Conservation (phyloP, 2,113 vertebrate genomes). For the Aegypius monachus region DNA sequence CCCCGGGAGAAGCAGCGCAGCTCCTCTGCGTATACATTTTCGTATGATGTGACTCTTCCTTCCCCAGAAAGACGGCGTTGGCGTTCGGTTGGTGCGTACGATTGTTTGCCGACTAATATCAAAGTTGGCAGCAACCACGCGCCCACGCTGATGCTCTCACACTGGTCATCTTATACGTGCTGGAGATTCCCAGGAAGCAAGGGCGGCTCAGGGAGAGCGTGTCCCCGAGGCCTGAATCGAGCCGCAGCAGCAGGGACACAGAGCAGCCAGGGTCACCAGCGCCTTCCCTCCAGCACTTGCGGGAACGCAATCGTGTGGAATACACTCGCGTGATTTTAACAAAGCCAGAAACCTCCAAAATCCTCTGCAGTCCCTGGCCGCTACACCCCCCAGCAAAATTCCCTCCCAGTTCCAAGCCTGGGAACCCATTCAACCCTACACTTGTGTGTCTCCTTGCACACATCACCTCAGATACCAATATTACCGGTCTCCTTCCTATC, state of each 20-base stretch:
- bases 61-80: neutral
- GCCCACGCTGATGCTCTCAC: neutral
- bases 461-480: neutral
- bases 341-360: neutral
- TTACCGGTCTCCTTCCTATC: neutral
- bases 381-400: neutral
- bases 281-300: neutral
- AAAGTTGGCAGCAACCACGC: neutral
- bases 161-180: neutral
- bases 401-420: neutral
- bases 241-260: neutral
- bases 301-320: neutral
- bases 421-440: neutral
- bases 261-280: neutral
- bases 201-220: rapidly evolving
- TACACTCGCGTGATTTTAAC: neutral
- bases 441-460: neutral
- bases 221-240: neutral
- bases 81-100: neutral
- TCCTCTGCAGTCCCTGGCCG: neutral
- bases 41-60: neutral
- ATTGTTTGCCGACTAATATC: neutral
- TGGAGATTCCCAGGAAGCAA: neutral
- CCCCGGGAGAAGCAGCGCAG: neutral
- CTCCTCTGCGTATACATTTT: neutral